A percentile compares a stretch with the other conserved stretches of the same genome.
phyloP scores from a whole-genome alignment of 2,888 invertebrate species.

The Strigamia transsilvanica region DNA sequence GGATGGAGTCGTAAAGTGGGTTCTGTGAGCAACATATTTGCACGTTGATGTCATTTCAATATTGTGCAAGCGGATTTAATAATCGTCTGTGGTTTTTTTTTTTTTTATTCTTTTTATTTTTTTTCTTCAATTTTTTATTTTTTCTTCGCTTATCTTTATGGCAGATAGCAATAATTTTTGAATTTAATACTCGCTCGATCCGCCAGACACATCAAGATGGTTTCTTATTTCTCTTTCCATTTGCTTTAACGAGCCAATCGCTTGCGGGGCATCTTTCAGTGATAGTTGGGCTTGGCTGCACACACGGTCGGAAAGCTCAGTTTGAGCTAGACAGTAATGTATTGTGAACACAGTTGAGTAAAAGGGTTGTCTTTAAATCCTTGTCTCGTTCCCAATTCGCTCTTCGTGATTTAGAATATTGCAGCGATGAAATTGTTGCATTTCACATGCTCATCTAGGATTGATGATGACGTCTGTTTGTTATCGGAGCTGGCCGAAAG shows the following conservation, averaged over 20 bases:
- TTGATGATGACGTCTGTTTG: slow-evolving; percentile 3
- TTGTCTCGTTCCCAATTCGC: background rate
- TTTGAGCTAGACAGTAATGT: background rate
- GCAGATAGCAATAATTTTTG: slow-evolving; percentile 48
- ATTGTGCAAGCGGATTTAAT: slow-evolving; percentile 46
- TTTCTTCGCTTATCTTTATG: slow-evolving; percentile 5
- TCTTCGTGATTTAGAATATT: slow-evolving; percentile 5
- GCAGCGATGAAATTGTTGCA: background rate
- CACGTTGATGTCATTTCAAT: slow-evolving; percentile 49
- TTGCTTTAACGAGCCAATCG: slow-evolving; percentile 48
- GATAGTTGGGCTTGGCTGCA: slow-evolving; percentile 21
- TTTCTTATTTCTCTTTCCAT: slow-evolving; percentile 40
- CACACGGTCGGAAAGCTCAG: background rate
- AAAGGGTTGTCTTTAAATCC: background rate
- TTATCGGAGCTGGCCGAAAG: background rate
- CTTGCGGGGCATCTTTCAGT: background rate
- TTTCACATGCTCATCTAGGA: background rate
- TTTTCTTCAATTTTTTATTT: background rate
- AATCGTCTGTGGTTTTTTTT: background rate
- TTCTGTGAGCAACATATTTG: slow-evolving; percentile 44
- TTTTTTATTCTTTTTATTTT: background rate
- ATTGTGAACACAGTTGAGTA: background rate
- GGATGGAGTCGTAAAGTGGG: slow-evolving; percentile 47
- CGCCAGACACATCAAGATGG: slow-evolving; percentile 5
- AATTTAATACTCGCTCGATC: slow-evolving; percentile 40